Evolutionary conservation across 2,113 vertebrate species (phyloP).

Genomic region (Silurus asotus): DNA sequence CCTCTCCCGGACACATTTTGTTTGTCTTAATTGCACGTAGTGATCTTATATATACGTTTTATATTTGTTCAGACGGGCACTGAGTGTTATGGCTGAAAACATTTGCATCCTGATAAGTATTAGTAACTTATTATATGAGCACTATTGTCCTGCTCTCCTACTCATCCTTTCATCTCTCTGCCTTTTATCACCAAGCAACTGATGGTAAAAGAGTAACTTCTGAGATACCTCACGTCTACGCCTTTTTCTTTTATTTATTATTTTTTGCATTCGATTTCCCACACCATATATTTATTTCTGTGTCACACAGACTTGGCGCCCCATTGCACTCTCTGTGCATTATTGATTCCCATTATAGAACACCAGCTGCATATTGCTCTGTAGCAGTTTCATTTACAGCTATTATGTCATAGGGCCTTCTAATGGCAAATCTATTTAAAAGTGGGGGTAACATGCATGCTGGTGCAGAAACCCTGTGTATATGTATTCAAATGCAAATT

Average conservation of each 20-base stretch:
- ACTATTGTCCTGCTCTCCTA: slow-evolving; percentile 34
- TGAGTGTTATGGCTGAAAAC: background rate
- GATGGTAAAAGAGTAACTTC: slow-evolving; percentile 19
- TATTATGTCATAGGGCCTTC: slow-evolving; percentile 5
- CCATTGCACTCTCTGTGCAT: slow-evolving; percentile 9
- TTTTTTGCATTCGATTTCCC: background rate
- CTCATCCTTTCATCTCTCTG: slow-evolving; percentile 40
- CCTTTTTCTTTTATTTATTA: background rate
- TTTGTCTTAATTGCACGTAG: background rate
- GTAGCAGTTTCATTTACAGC: slow-evolving; percentile 14
- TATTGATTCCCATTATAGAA: slow-evolving; percentile 52
- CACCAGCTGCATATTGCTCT: slow-evolving; percentile 22
- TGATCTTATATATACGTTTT: slow-evolving; percentile 3
- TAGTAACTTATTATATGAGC: slow-evolving; percentile 40
- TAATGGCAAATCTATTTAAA: slow-evolving; percentile 20
- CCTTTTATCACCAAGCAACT: slow-evolving; percentile 39
- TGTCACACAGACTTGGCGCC: slow-evolving; percentile 7
- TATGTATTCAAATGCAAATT: slow-evolving; percentile 23
- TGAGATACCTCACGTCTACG: slow-evolving; percentile 34
- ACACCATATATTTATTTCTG: slow-evolving; percentile 31
- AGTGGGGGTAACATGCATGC: slow-evolving; percentile 15
- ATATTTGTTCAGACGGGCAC: background rate
- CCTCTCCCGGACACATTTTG: background rate
- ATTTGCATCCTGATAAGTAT: slow-evolving; percentile 41
- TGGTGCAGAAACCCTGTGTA: background rate